Percentiles rank a stretch among this genome's conserved stretches.
Conservation (phyloP, 2,113 vertebrate genomes). For the Chloropsis hardwickii region DNA sequence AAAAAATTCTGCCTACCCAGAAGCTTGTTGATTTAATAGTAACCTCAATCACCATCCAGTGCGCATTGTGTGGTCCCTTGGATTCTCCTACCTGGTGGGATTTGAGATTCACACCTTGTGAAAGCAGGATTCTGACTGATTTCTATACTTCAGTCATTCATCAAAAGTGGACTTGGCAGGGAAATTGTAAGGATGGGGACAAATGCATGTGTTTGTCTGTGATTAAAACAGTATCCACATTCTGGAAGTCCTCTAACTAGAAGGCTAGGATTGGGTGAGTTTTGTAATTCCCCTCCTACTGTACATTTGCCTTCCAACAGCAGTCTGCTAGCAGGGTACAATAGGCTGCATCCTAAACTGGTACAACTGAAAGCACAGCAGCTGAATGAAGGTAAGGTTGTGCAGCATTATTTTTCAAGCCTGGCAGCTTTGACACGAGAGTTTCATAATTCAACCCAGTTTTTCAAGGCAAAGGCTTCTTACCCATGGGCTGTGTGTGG, state of each 20-base stretch:
- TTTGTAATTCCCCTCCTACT: neutral
- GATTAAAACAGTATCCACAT: neutral
- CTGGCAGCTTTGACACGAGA: neutral
- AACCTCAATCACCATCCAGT: neutral
- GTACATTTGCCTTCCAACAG: neutral
- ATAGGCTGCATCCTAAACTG: neutral
- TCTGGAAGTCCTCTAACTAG: neutral
- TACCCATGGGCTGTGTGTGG: slow-evolving; percentile 21
- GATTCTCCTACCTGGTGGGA: neutral
- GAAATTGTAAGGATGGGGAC: neutral
- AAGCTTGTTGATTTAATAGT: neutral
- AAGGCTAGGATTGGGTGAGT: neutral
- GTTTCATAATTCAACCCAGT: neutral
- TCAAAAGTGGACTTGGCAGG: neutral
- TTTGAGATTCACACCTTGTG: neutral
- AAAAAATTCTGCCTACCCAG: neutral
- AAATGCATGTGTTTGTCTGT: neutral
- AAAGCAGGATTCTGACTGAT: neutral
- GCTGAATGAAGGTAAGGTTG: neutral
- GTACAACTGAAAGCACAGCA: neutral
- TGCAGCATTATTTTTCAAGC: neutral
- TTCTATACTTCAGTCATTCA: neutral
- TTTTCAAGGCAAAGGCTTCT: neutral
- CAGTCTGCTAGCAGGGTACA: neutral
- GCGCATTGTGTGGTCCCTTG: neutral